Base-by-base conservation (phyloP, 53 echinoderm and acorn worm genomes). In the Paracentrotus lividus region DNA sequence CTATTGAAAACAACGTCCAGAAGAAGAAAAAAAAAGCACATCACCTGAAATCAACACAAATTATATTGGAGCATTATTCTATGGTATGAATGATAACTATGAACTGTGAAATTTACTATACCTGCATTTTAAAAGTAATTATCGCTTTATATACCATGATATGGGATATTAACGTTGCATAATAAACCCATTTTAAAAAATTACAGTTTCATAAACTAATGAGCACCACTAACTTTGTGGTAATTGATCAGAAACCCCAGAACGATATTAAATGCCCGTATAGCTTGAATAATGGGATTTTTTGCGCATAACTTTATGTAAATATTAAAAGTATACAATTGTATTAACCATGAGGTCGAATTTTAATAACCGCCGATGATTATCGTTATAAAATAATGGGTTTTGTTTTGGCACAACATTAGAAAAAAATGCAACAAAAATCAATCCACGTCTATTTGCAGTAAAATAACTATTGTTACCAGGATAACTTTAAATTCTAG, bases 211-310 rank as follows among this genome's bases (percentile, higher is more conserved):
- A n/a, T n/a, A n/a, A n/a, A n/a, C n/a, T n/a, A n/a, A n/a, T n/a
- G n/a, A n/a, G n/a, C n/a, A n/a, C n/a, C n/a, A n/a, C n/a, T n/a
- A n/a, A n/a, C n/a, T 72, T 38, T 38, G 72, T 72, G 72, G 36
- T 34, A 72, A 72, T 16, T 36, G 32, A 67, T 72, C 72, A 38
- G 27, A 20, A 38, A 72, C 38, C 72, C 18, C 72, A 72, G 16
- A 38, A 72, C 40, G 72, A 72, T 72, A 72, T 72, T 72, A 38
- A 40, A 72, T 40, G 36, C 72, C 38, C 36, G 72, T 72, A 38
- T 13, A 72, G 36, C 40, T 38, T 36, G 4, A 72, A 72, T 72
- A 72, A 34, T 67, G 12, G 3, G 2, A 38, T 40, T 72, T 72
- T 13, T 57, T 57, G n/a, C 16, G 57, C 57, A 8, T 57, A 4